These are phyloP conservation scores for Tragelaphus scriptus DNA, from an alignment of 2,113 vertebrate species.

Conservation along the genomic window DNA sequence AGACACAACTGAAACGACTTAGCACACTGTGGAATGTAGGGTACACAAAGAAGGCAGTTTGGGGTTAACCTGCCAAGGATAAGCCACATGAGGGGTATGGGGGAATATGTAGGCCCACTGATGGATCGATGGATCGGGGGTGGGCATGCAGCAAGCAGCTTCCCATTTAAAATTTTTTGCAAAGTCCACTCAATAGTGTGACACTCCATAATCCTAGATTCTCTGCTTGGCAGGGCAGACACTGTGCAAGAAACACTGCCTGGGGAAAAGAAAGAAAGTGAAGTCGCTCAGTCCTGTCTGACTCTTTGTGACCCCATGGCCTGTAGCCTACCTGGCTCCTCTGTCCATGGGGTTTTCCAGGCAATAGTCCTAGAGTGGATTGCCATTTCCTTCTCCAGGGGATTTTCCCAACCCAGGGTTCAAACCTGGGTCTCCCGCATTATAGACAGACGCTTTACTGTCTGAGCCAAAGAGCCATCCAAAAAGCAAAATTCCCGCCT, in stretches of 20 bases:
- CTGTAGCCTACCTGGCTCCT: no score
- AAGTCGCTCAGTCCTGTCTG: fast-evolving
- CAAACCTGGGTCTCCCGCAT: no score
- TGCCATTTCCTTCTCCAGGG: no score
- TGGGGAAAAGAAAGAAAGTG: background rate
- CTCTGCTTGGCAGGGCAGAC: background rate
- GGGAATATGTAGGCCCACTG: fast-evolving
- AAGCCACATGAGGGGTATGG: background rate
- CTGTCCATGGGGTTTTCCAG: no score
- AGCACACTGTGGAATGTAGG: background rate
- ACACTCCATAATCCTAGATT: background rate
- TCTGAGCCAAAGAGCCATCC: no score
- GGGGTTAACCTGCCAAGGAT: background rate
- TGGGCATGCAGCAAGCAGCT: background rate
- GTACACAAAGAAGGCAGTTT: background rate
- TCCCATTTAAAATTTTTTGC: background rate
- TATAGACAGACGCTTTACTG: no score
- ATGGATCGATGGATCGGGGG: fast-evolving
- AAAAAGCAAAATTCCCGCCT: background rate
- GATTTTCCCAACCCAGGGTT: no score
- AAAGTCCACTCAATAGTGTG: background rate
- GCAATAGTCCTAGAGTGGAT: no score
- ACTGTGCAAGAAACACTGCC: background rate
- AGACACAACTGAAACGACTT: background rate
- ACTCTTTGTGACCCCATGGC: no score